A percentile compares a stretch with the other conserved stretches of the same genome.
Conservation (phyloP, 2,797 vertebrate genomes). For the Enteromius trimaculatus region DNA sequence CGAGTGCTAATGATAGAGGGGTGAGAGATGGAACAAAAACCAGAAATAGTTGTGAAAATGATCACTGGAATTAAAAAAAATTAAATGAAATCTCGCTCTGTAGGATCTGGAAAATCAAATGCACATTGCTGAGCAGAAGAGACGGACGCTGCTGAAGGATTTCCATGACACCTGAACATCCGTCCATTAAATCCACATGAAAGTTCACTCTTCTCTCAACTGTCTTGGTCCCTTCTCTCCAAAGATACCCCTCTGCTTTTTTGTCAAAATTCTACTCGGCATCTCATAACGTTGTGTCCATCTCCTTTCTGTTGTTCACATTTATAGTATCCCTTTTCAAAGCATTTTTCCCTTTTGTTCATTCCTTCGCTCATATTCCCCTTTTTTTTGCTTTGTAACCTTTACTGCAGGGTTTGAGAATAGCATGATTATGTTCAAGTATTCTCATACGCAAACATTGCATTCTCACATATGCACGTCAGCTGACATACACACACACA, state of each 20-base stretch:
- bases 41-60: neutral
- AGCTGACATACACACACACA: slow-evolving; percentile 63
- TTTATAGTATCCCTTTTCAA: slow-evolving; percentile 29
- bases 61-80: neutral
- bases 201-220: slow-evolving; percentile 64
- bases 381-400: slow-evolving; percentile 54
- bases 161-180: slow-evolving; percentile 95
- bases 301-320: slow-evolving; percentile 49
- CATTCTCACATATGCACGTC: slow-evolving; percentile 61
- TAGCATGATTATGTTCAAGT: slow-evolving; percentile 69
- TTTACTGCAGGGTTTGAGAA: slow-evolving; percentile 71
- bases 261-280: slow-evolving; percentile 37
- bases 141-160: slow-evolving; percentile 98
- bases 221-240: slow-evolving; percentile 55
- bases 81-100: neutral
- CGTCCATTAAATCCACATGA: slow-evolving; percentile 37
- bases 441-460: slow-evolving; percentile 59
- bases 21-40: slow-evolving; percentile 62
- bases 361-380: slow-evolving; percentile 1
- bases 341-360: slow-evolving; percentile 19
- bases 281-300: slow-evolving; percentile 51
- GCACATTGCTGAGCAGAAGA: slow-evolving; percentile 98
- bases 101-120: slow-evolving; percentile 99
- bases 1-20: slow-evolving; percentile 82
- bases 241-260: slow-evolving; percentile 60